phyloP scores from a whole-genome alignment of 2,113 vertebrate species.

The Atherinomorus stipes region DNA sequence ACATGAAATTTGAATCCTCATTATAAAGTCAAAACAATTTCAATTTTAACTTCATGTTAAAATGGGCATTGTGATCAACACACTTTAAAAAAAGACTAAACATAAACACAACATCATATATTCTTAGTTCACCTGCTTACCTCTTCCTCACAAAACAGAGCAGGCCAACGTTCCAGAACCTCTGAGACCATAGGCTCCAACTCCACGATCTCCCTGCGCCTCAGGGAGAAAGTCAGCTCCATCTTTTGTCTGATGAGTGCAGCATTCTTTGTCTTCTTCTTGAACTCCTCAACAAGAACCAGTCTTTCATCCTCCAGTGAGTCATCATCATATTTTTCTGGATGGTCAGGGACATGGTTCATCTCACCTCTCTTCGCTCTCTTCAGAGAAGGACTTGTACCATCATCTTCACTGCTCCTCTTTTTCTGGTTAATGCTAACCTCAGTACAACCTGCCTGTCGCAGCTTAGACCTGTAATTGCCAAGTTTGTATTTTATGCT shows the following conservation, averaged over 20 bases:
- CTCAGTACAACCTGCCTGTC: slow-evolving; percentile 6
- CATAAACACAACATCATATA: background rate
- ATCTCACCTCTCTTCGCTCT: background rate
- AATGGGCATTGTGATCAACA: background rate
- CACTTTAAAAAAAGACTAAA: background rate
- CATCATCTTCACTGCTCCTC: background rate
- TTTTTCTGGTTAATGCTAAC: slow-evolving; percentile 6
- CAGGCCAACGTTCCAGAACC: slow-evolving; percentile 7
- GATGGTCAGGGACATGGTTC: slow-evolving; percentile 9
- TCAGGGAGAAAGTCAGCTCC: slow-evolving; percentile 3
- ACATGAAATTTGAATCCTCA: background rate
- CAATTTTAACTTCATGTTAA: background rate
- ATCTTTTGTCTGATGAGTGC: background rate
- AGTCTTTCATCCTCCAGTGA: slow-evolving; percentile 1
- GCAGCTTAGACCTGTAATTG: slow-evolving; percentile 9
- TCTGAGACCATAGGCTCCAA: slow-evolving; percentile 23
- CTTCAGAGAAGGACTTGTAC: background rate
- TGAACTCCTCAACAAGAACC: background rate
- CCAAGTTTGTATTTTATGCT: slow-evolving; percentile 26
- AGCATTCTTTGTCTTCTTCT: background rate
- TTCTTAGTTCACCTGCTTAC: background rate
- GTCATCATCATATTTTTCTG: background rate
- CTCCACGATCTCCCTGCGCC: background rate
- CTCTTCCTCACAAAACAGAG: slow-evolving; percentile 7
- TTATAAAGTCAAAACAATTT: background rate